These are phyloP conservation scores for Rhinolophus ferrumequinum DNA, from an alignment of 2,113 vertebrate species.

Conservation along the genomic window DNA sequence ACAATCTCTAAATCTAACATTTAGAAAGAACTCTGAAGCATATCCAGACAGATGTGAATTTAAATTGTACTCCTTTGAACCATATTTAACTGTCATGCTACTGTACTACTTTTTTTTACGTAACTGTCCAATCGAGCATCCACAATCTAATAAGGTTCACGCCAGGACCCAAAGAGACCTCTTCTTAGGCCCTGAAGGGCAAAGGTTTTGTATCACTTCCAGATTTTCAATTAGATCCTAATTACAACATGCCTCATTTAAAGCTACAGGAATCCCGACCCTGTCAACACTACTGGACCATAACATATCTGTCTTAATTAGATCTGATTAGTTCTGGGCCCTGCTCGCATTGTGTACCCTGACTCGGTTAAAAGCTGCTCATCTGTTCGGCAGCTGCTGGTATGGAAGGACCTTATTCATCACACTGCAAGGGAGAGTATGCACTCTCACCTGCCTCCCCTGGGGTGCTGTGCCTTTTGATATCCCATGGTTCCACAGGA, in stretches of 20 bases:
- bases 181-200: conserved; percentile 74
- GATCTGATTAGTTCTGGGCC: conserved; percentile 88
- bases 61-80: conserved; percentile 41
- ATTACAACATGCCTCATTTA: conserved; percentile 89
- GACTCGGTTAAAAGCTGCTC: conserved; percentile 76
- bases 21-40: conserved; percentile 26
- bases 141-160: conserved; percentile 81
- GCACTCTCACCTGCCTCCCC: conserved; percentile 55
- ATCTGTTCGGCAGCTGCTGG: conserved; percentile 85
- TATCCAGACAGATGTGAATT: conserved; percentile 49
- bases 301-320: conserved; percentile 90
- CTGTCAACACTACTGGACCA: conserved; percentile 83
- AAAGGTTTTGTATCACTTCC: conserved; percentile 84
- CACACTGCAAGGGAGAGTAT: conserved; percentile 40
- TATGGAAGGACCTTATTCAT: conserved; percentile 68
- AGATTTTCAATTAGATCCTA: conserved; percentile 91
- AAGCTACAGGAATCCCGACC: conserved; percentile 84
- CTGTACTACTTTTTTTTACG: not conserved
- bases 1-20: not conserved
- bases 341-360: conserved; percentile 81
- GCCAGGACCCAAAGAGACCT: conserved; percentile 76
- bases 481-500: not conserved
- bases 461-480: conserved; percentile 53
- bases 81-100: conserved; percentile 40
- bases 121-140: conserved; percentile 83